phyloP scores from a whole-genome alignment of 1,140 invertebrate species.

The Cotesia vestalis region DNA sequence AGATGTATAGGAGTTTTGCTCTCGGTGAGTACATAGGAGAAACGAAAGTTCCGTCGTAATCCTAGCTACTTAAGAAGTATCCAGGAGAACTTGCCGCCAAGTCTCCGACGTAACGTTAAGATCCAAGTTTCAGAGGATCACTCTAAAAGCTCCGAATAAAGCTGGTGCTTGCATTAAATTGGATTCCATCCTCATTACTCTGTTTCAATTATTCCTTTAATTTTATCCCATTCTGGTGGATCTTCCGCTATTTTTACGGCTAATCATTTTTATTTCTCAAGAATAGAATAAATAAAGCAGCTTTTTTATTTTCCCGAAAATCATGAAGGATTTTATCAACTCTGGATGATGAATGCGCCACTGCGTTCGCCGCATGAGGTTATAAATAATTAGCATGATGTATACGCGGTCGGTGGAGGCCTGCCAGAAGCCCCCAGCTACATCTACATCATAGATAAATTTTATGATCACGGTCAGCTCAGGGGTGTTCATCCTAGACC shows the following conservation, averaged over 20 bases:
- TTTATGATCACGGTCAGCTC: constrained; percentile 30
- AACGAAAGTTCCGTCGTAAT: constrained; percentile 52
- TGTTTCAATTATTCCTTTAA: constrained; percentile 21
- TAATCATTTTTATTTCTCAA: too few relatives aligned
- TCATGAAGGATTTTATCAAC: too few relatives aligned
- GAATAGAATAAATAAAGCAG: too few relatives aligned
- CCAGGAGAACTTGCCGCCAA: constrained; percentile 29
- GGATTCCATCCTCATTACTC: constrained; percentile 19
- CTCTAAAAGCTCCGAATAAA: constrained; percentile 27
- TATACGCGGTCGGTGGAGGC: constrained; percentile 46
- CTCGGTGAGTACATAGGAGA: background rate
- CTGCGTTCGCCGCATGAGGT: constrained; percentile 36
- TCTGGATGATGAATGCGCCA: background rate
- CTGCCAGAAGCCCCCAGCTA: constrained; percentile 33
- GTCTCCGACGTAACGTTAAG: constrained; percentile 29
- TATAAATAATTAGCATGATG: constrained; percentile 63
- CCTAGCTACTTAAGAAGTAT: constrained; percentile 48
- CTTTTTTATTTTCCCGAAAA: too few relatives aligned
- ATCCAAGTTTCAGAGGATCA: constrained; percentile 36
- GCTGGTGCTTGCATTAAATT: constrained; percentile 17
- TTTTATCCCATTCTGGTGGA: too few relatives aligned
- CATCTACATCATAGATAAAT: constrained; percentile 9
- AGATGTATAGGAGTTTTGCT: background rate
- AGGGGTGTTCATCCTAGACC: background rate
- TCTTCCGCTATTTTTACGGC: too few relatives aligned